These are phyloP conservation scores for Agonopterix alstromeriana DNA, from an alignment of 2,888 invertebrate genomes.

Conservation along the genomic window DNA sequence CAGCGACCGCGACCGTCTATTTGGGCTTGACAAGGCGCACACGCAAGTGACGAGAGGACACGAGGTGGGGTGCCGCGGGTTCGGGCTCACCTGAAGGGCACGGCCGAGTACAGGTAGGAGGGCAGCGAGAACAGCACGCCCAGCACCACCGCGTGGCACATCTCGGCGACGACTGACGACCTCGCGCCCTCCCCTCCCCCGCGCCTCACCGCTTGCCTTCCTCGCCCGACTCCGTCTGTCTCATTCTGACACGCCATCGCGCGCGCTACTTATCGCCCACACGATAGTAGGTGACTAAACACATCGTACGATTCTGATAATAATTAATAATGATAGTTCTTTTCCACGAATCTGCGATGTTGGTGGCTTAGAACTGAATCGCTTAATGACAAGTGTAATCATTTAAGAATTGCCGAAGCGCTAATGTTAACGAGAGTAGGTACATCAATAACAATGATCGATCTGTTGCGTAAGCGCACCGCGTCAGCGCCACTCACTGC, in stretches of 20 bases:
- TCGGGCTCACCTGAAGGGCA: conserved; percentile 62
- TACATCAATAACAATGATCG: too few species aligned
- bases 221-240: not conserved
- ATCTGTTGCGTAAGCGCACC: too few species aligned
- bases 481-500: too few species aligned
- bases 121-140: conserved; percentile 65
- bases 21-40: too few species aligned
- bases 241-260: not conserved
- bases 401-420: too few species aligned
- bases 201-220: conserved; percentile 1
- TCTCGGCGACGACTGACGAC: conserved; percentile 23
- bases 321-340: too few species aligned
- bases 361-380: too few species aligned
- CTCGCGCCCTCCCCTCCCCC: not conserved
- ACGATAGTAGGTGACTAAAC: not conserved
- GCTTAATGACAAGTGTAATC: too few species aligned
- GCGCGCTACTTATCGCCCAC: not conserved
- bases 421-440: too few species aligned
- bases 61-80: conserved; percentile 5
- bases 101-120: conserved; percentile 61
- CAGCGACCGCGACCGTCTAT: too few species aligned
- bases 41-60: not conserved
- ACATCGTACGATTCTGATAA: too few species aligned
- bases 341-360: too few species aligned
- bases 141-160: conserved; percentile 67